Base-by-base conservation (phyloP, 2,888 invertebrate species). In the Polydesmus complanatus region DNA sequence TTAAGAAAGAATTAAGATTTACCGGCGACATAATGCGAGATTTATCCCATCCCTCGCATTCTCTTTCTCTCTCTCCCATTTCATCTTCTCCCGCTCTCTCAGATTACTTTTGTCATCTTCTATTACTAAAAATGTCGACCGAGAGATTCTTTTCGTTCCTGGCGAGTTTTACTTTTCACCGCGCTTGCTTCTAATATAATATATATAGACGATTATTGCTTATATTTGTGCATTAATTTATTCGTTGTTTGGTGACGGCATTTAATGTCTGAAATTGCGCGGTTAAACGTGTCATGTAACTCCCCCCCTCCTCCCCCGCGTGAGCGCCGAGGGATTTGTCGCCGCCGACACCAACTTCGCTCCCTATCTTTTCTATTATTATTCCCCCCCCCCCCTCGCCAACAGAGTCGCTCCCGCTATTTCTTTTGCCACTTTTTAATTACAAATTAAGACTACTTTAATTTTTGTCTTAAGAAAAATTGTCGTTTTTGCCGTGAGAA, bases 391-490 rank as follows among this genome's bases (percentile, higher is more conserved):
- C 48, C 48, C 48, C 48, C 48, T 14, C 11, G n/a, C n/a, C n/a
- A n/a, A n/a, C n/a, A n/a, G n/a, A n/a, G n/a, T n/a, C n/a, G n/a
- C n/a, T n/a, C n/a, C n/a, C n/a, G n/a, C n/a, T n/a, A n/a, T n/a
- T n/a, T n/a, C n/a, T 58, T 37, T 27, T 27, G 53, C 58, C 27
- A 53, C 11, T 52, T 58, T 58, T 58, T 58, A 58, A 58, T 58
- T 58, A 58, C 53, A 58, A 58, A 52, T 58, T 58, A 58, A 58
- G 58, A 58, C 53, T 23, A 50, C 58, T 49, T 58, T 58, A 52
- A 58, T 52, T 58, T 50, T 37, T 27, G 58, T 50, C 37, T 8
- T 37, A 14, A 8, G 37, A 37, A 37, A 37, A 14, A 37, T 37
- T 37, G 37, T 37, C 37, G 37, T 37, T 37, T 37, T 37, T 8